Evolutionary conservation across 1,140 invertebrate species (phyloP), one percentile per base, ranked within the genome.

Genomic region (Trinorchestia longiramus): DNA sequence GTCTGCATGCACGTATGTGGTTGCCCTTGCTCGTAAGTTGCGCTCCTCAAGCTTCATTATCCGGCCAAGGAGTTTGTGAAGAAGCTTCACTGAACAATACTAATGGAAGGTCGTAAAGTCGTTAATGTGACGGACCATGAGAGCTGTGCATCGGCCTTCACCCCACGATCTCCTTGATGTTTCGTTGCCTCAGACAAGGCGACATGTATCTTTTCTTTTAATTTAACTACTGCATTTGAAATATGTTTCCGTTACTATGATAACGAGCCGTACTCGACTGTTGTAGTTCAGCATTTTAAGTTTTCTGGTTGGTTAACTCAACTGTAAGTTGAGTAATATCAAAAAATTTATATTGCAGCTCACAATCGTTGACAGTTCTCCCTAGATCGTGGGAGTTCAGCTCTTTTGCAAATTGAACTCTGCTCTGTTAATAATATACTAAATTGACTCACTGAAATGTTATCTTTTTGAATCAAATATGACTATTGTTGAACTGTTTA

Each of bases 41-140:
- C 92, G 92, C 40, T 45, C 43, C 92, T 45, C 43, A 43, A 28
- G 43, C 88, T 42, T 90, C 41, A 42, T 90, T 90, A 90, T 90
- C 88, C 88, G 88, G 88, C n/a, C 88, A 42, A 43, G 88, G 43
- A 90, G 43, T 90, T 42, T 4, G 19, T 47, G 92, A 94, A 43
- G 44, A 94, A 43, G 92, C 92, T 45, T 1, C 92, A n/a, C 36
- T 47, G 44, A 94, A 94, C 92, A 94, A 94, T 94, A 47, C 43
- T 94, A 94, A 94, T 94, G 44, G 43, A 40, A 45, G 41, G 92
- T 94, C 92, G 92, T 45, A 47, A 94, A 94, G 92, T 91, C 92
- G 41, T 94, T 94, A 45, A 19, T 94, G 92, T 94, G 43, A 47
- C 44, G 44, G 36, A 94, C 92, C 44, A 90, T 43, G 44, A 40